These are phyloP conservation scores for Nicator chloris DNA, from an alignment of 2,113 vertebrate species.

Conservation along the genomic window DNA sequence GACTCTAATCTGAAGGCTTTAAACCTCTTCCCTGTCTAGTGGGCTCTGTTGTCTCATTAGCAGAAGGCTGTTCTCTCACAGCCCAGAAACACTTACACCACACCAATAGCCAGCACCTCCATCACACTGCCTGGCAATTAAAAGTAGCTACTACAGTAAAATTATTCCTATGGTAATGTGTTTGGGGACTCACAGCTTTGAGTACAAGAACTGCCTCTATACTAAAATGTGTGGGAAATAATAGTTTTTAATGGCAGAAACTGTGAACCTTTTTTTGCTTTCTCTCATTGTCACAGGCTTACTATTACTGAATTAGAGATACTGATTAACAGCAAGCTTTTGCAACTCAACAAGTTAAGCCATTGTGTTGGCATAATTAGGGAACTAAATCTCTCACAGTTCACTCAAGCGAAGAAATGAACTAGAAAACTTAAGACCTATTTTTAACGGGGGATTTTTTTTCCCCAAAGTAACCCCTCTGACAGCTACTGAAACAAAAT, in stretches of 20 bases:
- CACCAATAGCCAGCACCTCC: background rate
- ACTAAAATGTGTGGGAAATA: background rate
- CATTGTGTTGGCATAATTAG: constrained; percentile 34
- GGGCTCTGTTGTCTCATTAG: background rate
- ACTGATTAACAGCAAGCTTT: constrained; percentile 36
- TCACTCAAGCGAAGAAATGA: background rate
- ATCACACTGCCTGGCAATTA: background rate
- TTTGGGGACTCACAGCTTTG: background rate
- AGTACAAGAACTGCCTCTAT: background rate
- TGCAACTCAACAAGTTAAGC: background rate
- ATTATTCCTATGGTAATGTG: background rate
- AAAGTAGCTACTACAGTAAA: background rate
- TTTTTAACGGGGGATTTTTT: background rate
- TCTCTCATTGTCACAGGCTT: background rate
- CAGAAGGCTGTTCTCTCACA: background rate
- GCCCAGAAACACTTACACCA: background rate
- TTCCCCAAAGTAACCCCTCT: background rate
- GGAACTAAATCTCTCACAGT: constrained; percentile 23
- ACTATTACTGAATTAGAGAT: background rate
- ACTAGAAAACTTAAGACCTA: constrained; percentile 20
- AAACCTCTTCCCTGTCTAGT: background rate
- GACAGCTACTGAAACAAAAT: background rate
- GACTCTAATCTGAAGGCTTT: background rate
- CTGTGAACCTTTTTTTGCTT: background rate
- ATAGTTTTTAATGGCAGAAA: background rate